Conservation (phyloP, 2,797 vertebrate genomes). For the Parotocinclus haroldoi region DNA sequence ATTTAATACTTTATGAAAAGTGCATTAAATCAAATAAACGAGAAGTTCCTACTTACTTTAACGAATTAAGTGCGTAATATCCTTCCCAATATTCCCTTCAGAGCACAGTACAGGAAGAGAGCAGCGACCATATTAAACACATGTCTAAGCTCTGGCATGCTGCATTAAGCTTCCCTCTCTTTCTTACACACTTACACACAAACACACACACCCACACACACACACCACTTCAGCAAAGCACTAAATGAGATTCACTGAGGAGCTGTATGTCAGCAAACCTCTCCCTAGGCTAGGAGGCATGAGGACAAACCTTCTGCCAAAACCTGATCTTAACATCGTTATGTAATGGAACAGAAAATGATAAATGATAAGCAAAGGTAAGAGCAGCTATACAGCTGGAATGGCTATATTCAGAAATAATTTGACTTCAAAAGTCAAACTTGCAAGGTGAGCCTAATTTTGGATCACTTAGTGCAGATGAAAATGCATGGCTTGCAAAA, state of each 20-base stretch:
- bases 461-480: too few species aligned
- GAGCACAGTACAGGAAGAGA: background rate
- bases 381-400: background rate
- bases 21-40: too few species aligned
- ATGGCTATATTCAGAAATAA: background rate
- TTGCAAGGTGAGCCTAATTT: background rate
- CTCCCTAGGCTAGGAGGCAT: conserved; percentile 62
- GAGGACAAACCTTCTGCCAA: conserved; percentile 68
- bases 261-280: conserved; percentile 75
- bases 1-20: too few species aligned
- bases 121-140: conserved; percentile 2
- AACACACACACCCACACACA: conserved; percentile 17
- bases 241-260: conserved; percentile 59
- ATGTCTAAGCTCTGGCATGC: conserved; percentile 27
- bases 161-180: conserved; percentile 22
- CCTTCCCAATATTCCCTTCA: background rate
- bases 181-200: conserved; percentile 4
- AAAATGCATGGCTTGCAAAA: too few species aligned
- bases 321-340: conserved; percentile 58
- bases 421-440: background rate
- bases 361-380: background rate
- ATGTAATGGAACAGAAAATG: conserved; percentile 49
- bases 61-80: background rate
- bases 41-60: background rate
- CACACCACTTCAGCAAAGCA: conserved; percentile 18